phyloP scores from a whole-genome alignment of 2,888 invertebrate genomes.

The Bursaphelenchus okinawaensis region DNA sequence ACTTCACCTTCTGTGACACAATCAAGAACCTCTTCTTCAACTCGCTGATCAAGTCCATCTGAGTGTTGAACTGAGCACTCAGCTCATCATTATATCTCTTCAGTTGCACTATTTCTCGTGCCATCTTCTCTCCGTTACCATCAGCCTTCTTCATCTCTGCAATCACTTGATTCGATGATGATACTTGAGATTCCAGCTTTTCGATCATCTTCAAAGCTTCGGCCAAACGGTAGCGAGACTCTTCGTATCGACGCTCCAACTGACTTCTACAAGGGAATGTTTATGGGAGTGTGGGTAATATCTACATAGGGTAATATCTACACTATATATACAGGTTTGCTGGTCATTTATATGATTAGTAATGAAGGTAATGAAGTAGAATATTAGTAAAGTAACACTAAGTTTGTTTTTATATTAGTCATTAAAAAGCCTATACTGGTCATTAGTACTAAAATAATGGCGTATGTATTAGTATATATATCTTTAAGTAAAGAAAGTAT shows the following conservation, averaged over 20 bases:
- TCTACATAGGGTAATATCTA: too few relatives aligned
- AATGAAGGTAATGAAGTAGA: too few relatives aligned
- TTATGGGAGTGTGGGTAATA: background rate
- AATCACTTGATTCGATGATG: background rate
- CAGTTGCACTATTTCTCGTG: slow-evolving; percentile 27
- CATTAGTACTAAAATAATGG: too few relatives aligned
- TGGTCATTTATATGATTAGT: too few relatives aligned
- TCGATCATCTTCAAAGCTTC: slow-evolving; percentile 38
- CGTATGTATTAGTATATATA: too few relatives aligned
- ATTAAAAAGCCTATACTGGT: too few relatives aligned
- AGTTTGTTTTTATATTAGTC: too few relatives aligned
- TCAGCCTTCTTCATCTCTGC: background rate
- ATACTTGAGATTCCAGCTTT: slow-evolving; percentile 32
- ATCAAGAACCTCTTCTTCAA: slow-evolving; percentile 44
- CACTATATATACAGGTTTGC: too few relatives aligned
- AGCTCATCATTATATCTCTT: slow-evolving; percentile 33
- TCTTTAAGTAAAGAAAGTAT: too few relatives aligned
- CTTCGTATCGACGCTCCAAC: slow-evolving; percentile 49
- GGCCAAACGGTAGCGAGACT: slow-evolving; percentile 39
- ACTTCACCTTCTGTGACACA: slow-evolving; percentile 24
- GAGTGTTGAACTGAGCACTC: slow-evolving; percentile 35
- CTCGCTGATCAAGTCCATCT: slow-evolving; percentile 49
- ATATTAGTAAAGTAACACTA: too few relatives aligned
- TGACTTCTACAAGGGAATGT: slow-evolving; percentile 31
- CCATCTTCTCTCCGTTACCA: slow-evolving; percentile 13